Base-by-base conservation (phyloP, 92 coral and sea anemone species). In the Siderastrea radians region DNA sequence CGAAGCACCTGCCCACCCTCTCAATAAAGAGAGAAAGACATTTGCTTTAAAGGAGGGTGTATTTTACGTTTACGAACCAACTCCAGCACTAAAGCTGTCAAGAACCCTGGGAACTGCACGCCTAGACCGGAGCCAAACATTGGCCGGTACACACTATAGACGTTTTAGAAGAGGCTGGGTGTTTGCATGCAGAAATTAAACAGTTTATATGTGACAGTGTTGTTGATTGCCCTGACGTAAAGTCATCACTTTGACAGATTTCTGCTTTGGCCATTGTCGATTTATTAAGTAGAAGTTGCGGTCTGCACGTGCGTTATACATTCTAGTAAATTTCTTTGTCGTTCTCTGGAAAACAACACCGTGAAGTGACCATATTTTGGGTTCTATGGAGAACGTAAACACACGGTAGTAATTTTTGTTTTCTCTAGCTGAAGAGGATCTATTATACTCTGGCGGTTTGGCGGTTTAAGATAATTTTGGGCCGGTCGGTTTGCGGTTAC, bases 1-100 rank as follows among this genome's bases (percentile, higher is more conserved):
- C 2, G 99, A 97, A 71, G 99, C 99, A 12, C 82, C 89, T 6
- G 7, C 60, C 48, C 86, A 93, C 48, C 96, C 97, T 4, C 98
- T 95, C 61, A 97, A 97, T 78, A 60, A 60, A 7, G 92, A 91
- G 68, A 93, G 94, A 68, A 86, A 79, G 2, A 75, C 93, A 17
- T 97, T 97, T 83, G 68, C 96, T 71, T 61, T 72, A 46, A 86
- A 70, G 55, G 89, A 92, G 7, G 90, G 92, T 26, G 38, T 26
- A 26, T 26, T 26, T 26, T 26, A 26, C 14, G 57, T 65, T 7
- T 78, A 59, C 55, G 99, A 97, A 72, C 99, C 99, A 9, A 87
- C 87, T 5, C 98, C 99, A 3, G 98, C 96, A 3, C 99, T 98
- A 16, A 97, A 90, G 73, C 90, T 97, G 75, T 92, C 99, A 55